Evolutionary conservation across 2,888 invertebrate species (phyloP).

Genomic region (Brenthis hecate): DNA sequence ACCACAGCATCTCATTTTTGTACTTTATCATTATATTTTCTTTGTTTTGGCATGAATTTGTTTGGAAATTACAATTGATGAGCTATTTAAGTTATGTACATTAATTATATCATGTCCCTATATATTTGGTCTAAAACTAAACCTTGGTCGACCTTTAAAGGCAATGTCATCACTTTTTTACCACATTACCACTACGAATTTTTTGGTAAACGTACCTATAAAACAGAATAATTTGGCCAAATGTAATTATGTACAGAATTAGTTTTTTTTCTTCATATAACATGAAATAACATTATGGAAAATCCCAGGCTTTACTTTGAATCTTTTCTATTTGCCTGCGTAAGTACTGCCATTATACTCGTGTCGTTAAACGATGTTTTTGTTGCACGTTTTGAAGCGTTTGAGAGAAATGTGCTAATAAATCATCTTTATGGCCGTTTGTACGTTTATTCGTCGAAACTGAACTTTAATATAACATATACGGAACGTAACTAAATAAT

Average conservation of each 20-base stretch:
- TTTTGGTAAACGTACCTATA: neutral
- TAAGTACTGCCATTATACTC: conserved; percentile 30
- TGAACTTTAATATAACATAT: conserved; percentile 34
- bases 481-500: conserved; percentile 24
- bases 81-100: too few relatives aligned
- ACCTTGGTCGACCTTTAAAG: too few relatives aligned
- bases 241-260: conserved; percentile 8
- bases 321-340: conserved; percentile 22
- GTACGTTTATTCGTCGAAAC: conserved; percentile 39
- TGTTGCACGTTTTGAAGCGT: conserved; percentile 42
- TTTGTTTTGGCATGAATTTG: too few relatives aligned
- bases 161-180: too few relatives aligned
- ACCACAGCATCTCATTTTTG: too few relatives aligned
- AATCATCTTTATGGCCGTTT: conserved; percentile 43
- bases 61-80: too few relatives aligned
- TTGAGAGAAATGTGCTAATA: conserved; percentile 43
- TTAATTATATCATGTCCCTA: too few relatives aligned
- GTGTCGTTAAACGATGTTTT: conserved; percentile 45
- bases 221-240: neutral
- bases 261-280: conserved; percentile 1
- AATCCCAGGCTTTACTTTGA: conserved; percentile 16
- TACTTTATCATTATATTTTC: too few relatives aligned
- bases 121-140: too few relatives aligned
- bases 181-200: too few relatives aligned
- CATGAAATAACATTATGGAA: neutral